Conservation (phyloP, 35 echinoderm and acorn worm genomes). For the Holothuria glaberrima region DNA sequence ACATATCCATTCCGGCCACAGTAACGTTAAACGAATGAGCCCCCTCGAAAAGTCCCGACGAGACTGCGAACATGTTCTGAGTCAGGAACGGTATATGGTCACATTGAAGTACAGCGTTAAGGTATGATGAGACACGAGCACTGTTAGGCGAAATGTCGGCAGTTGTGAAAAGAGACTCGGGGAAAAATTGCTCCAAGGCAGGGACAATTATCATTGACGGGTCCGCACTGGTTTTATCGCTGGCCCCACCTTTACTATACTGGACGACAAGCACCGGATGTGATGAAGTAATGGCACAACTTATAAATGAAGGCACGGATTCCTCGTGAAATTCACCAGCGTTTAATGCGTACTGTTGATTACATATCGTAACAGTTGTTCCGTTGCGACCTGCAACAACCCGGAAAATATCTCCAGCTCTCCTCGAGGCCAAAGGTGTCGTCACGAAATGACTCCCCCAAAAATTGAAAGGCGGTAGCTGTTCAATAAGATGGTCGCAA, state of each 20-base stretch:
- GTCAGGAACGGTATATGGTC: conserved; percentile 54
- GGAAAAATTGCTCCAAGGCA: conserved; percentile 76
- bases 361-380: conserved; percentile 52
- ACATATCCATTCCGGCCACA: conserved; percentile 64
- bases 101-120: conserved; percentile 83
- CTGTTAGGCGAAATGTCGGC: conserved; percentile 51
- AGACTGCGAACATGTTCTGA: conserved; percentile 89
- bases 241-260: conserved; percentile 79
- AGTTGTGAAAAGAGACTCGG: conserved; percentile 63
- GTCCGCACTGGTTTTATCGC: conserved; percentile 72
- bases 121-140: conserved; percentile 41
- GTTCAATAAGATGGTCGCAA: conserved; percentile 90
- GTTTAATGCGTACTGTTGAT: conserved; percentile 41
- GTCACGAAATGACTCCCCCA: conserved; percentile 88
- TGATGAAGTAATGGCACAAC: conserved; percentile 60
- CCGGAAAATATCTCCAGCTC: conserved; percentile 78
- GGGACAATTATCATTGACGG: conserved; percentile 96
- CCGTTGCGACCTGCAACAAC: conserved; percentile 77
- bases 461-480: conserved; percentile 77
- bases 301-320: conserved; percentile 60
- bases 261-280: conserved; percentile 82
- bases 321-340: conserved; percentile 70
- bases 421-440: conserved; percentile 59
- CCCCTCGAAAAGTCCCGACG: conserved; percentile 60
- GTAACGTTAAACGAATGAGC: conserved; percentile 37